Evolutionary conservation across 2,797 vertebrate species (phyloP).

Genomic region (Hydrocynus forskahlii): DNA sequence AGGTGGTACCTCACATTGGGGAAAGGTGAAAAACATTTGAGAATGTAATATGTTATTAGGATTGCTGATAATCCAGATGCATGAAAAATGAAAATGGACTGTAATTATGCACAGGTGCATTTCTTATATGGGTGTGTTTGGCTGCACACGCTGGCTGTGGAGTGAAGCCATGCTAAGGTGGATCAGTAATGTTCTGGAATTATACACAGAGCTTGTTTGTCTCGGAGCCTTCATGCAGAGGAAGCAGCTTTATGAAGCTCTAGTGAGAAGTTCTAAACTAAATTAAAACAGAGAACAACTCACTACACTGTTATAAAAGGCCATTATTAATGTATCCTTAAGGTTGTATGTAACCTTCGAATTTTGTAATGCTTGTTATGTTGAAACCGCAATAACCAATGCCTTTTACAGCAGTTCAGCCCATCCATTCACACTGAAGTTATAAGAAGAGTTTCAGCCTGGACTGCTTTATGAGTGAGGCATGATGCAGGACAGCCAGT

Average conservation of each 20-base stretch:
- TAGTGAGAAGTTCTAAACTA: constrained; percentile 62
- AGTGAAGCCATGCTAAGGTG: not conserved
- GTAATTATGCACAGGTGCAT: constrained; percentile 24
- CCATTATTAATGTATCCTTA: constrained; percentile 31
- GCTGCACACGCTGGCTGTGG: not conserved
- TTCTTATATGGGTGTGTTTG: constrained; percentile 1
- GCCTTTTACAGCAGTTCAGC: not conserved
- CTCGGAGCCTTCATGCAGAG: constrained; percentile 43
- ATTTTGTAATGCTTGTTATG: no score
- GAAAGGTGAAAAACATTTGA: not conserved
- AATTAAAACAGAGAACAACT: constrained; percentile 56
- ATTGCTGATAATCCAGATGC: constrained; percentile 18
- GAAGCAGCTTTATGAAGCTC: constrained; percentile 64
- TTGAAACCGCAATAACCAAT: no score
- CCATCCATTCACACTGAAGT: not conserved
- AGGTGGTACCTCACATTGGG: not conserved
- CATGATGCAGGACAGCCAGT: not conserved
- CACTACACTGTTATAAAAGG: constrained; percentile 63
- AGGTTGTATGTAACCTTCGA: no score
- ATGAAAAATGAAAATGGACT: constrained; percentile 12
- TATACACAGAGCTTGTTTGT: constrained; percentile 46
- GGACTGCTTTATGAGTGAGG: not conserved
- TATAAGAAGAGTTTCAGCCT: not conserved
- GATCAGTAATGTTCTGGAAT: not conserved
- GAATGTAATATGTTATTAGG: constrained; percentile 19